Evolutionary conservation across 2,888 invertebrate species (phyloP), one percentile per base, ranked within the genome.

Genomic region (Norana najaformis): DNA sequence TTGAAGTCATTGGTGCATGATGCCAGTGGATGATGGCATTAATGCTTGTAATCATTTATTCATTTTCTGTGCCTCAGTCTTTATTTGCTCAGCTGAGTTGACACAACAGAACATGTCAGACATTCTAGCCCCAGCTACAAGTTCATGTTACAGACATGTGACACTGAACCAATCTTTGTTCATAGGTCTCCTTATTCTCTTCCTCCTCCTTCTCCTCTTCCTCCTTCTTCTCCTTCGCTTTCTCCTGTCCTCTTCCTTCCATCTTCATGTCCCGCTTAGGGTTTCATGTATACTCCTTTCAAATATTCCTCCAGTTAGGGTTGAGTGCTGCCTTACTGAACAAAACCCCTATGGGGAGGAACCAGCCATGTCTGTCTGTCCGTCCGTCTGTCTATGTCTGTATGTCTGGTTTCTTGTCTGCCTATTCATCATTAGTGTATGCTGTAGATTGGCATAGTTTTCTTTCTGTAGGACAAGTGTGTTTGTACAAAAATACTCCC

Each of bases 101-200:
- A 85, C 85, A 85, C 85, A 85, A 37, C 85, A 23, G 37, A 85
- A 85, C 85, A 85, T 85, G 85, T 85, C 85, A 85, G 85, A 85
- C 85, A 85, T 85, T 23, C 36, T 23, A 85, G 18, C 36, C 37
- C 37, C 85, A 23, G 16, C 85, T 85, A 85, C 35, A 37, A 36
- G 85, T 85, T 85, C 85, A 37, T 85, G 85, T 85, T 85, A 36
- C 85, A 35, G 85, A 85, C 85, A 85, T 85, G 36, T 85, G 85
- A 85, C 85, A 85, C 85, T 85, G 36, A 36, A 37, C 85, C 85
- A 85, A 85, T 85, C 85, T 85, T 85, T 85, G 85, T 85, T 85
- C 85, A 36, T 85, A 35, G 36, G 35, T 85, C 85, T 85, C 85
- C 37, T 23, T 36, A 37, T 85, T 37, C 37, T 23, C 8, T 20